Base-by-base conservation (phyloP, 2,113 vertebrate species). In the Gnathonemus echidnorhynchus region DNA sequence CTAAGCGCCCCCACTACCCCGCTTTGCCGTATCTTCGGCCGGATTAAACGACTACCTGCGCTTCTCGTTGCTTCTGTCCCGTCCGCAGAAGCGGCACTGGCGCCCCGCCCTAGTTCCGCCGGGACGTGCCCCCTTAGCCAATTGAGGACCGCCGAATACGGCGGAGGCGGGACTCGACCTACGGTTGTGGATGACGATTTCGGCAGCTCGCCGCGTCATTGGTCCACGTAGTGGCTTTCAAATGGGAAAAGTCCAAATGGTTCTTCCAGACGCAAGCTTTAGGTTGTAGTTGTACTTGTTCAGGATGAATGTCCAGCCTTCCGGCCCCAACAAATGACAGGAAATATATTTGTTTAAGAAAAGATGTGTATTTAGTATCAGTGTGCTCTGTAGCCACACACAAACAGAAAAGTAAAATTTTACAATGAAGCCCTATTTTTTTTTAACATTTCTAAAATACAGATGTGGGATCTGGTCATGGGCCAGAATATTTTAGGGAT, bases 1-100 rank as follows among this genome's bases (percentile, higher is more conserved):
- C 27, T 46, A 19, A 39, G 9, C 35, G 15, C 3, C 45, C 35
- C 7, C 11, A 27, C 24, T 66, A 66, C 11, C 15, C 80, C 15
- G 62, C 39, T 42, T 56, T 15, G 46, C 27, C 39, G 52, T 19
- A 6, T 15, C n/a, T n/a, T 24, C 49, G 74, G 87, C 70, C 70
- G 35, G 62, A 56, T 85, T 46, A 3, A 31, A 31, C 46, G 10
- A 49, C 62, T 39, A 13, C 9, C 50, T 91, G 21, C 46, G 50
- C n/a, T 93, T 93, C 94, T 91, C 93, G 94, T 62, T 42, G 93
- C 27, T 93, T 94, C 93, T 92, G 88, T 52, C 88, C 84, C 21
- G 86, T 89, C 45, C 88, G 90, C 45, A 90, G 90, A 90, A 88
- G 66, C 88, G 56, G 92, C 89, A 11, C 53, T 56, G 35, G 48